These are phyloP conservation scores for Zootermopsis nevadensis DNA, from an alignment of 2,888 invertebrate species.

Conservation along the genomic window DNA sequence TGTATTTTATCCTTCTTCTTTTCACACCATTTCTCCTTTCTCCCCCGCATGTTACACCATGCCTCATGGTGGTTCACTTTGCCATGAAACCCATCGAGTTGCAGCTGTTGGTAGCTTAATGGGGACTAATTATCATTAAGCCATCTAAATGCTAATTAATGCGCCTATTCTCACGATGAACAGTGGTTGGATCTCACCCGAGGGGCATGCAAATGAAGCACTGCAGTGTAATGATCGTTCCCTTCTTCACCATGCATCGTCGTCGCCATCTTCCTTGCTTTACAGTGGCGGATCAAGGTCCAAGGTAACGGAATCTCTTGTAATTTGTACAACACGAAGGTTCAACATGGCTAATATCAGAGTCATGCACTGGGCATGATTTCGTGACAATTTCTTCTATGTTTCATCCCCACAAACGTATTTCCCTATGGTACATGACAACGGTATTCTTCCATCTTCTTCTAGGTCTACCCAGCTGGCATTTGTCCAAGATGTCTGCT, in stretches of 20 bases:
- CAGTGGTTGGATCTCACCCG: conserved; percentile 62
- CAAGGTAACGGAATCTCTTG: background rate
- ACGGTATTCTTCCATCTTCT: background rate
- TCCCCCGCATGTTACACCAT: conserved; percentile 39
- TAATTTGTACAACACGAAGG: background rate
- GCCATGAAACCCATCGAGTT: conserved; percentile 40
- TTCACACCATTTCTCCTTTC: conserved; percentile 62
- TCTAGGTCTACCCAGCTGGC: background rate
- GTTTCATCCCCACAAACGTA: background rate
- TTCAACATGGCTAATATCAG: background rate
- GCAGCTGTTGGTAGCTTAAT: conserved; percentile 54
- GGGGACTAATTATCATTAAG: conserved; percentile 66
- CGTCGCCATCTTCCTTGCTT: background rate
- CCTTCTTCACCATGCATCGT: conserved; percentile 5
- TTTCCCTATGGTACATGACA: background rate
- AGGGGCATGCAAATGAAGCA: conserved; percentile 65
- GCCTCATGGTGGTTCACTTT: conserved; percentile 27
- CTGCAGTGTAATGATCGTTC: conserved; percentile 58
- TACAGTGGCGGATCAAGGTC: conserved; percentile 14
- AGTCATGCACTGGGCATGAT: background rate
- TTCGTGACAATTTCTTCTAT: background rate
- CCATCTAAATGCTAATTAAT: conserved; percentile 69
- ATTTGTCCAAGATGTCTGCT: too few species aligned
- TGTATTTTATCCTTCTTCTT: conserved; percentile 65
- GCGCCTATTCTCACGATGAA: conserved; percentile 59